Conservation (phyloP, 2,888 invertebrate species). For the Eristalis pertinax region DNA sequence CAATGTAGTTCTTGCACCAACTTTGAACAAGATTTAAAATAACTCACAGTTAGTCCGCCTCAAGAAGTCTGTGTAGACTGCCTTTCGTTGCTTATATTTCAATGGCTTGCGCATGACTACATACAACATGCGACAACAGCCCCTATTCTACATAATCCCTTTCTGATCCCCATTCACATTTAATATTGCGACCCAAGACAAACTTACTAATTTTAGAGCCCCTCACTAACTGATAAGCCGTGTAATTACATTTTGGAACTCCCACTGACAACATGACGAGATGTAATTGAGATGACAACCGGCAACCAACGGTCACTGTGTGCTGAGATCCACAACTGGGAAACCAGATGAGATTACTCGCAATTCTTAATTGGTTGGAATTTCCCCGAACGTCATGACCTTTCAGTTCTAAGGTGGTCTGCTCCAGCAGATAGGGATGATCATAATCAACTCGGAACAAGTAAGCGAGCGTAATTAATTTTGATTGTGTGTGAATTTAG, state of each 20-base stretch:
- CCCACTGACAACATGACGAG: neutral
- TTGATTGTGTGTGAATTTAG: neutral
- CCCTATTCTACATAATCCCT: too few species aligned
- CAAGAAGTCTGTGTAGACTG: too few species aligned
- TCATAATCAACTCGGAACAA: neutral
- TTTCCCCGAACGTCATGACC: neutral
- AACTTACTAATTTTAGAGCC: neutral
- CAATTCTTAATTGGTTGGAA: neutral
- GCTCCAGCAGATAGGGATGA: neutral
- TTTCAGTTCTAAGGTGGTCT: neutral
- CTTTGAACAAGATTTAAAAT: too few species aligned
- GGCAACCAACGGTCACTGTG: neutral
- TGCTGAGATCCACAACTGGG: neutral
- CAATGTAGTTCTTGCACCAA: too few species aligned
- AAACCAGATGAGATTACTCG: neutral
- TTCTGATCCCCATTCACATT: too few species aligned
- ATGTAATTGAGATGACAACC: neutral
- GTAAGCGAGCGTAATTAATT: neutral
- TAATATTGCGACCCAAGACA: neutral
- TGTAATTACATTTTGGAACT: neutral
- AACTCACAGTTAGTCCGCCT: too few species aligned
- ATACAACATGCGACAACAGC: too few species aligned
- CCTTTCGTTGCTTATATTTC: too few species aligned
- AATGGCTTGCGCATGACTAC: too few species aligned
- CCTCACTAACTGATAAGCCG: neutral